Evolutionary conservation across 2,113 vertebrate genomes (phyloP), one percentile per base, ranked within the genome.

Genomic region (Verasper variegatus): DNA sequence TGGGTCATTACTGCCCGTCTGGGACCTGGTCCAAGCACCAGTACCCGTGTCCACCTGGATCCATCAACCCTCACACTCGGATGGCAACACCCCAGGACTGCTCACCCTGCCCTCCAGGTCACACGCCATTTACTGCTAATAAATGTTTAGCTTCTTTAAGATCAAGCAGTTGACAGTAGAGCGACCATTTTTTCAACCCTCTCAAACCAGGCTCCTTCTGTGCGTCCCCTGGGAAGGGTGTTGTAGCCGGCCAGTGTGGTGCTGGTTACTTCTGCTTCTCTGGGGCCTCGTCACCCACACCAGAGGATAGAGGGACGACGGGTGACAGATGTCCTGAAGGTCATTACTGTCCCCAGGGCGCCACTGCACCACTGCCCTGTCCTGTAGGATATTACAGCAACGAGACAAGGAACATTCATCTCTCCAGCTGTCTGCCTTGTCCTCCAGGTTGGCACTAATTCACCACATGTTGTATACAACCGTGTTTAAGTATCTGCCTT

Each of bases 21-120:
- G 90, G 96, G 55, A 97, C 95, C 1, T 78, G 89, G 80, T 94
- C 91, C 67, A 86, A 93, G 68, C 88, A 92, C 70, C 96, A 97
- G 87, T 95, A 96, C 77, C 96, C 96, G 0, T 98, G 97, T 79
- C 96, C 96, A 64, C 77, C 77, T 66, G 97, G 96, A 24, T 95
- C 94, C 4, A 95, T 97, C 86, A 97, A 94, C 80, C 94, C 95
- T 4, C 81, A 90, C 52, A 62, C 55, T 70, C 91, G 92, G 42
- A 94, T 93, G 84, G 62, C 60, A 74, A 83, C 82, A 47, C 7
- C 37, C 1, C 92, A 94, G 59, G 94, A 96, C 81, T 99, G 97
- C 78, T 70, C 56, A n/a, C 92, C 85, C 23, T 98, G 96, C 69
- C 94, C 96, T 57, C 92, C 96, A 96, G 97, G 97, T 98, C 90